phyloP scores from a whole-genome alignment of 2,113 vertebrate genomes.

The Rhinoderma darwinii region DNA sequence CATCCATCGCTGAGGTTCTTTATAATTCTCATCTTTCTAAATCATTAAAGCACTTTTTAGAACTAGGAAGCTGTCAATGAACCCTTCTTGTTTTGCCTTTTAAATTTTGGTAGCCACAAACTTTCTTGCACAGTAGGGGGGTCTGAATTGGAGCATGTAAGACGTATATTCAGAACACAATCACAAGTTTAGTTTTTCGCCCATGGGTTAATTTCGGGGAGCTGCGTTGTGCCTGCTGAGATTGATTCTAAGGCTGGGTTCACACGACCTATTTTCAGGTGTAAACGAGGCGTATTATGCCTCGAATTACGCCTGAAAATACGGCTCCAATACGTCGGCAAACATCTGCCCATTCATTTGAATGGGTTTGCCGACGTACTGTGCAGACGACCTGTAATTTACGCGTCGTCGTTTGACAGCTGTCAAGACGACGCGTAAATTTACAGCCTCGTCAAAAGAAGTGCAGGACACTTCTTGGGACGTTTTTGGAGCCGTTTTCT shows the following conservation, averaged over 20 bases:
- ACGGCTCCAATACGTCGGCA: too few species aligned
- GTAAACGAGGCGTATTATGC: too few species aligned
- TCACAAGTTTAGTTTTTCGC: neutral
- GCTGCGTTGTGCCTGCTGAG: neutral
- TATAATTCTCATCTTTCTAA: neutral
- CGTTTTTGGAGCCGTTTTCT: too few species aligned
- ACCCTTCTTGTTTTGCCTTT: neutral
- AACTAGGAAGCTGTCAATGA: neutral
- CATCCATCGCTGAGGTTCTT: neutral
- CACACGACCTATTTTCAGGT: too few species aligned
- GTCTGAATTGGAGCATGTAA: slow-evolving; percentile 34
- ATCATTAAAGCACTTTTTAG: neutral
- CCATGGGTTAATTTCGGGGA: slow-evolving; percentile 20
- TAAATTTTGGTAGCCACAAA: slow-evolving; percentile 23
- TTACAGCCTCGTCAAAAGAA: too few species aligned
- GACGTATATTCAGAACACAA: slow-evolving; percentile 1
- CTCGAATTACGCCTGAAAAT: too few species aligned
- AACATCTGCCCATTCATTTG: too few species aligned
- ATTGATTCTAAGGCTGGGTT: neutral
- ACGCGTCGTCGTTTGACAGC: too few species aligned
- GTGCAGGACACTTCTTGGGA: too few species aligned
- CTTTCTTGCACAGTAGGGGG: slow-evolving; percentile 37
- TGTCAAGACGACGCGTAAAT: too few species aligned
- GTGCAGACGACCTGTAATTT: too few species aligned
- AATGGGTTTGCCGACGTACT: too few species aligned